Base-by-base conservation (phyloP, 1,140 invertebrate genomes). In the Fopius arisanus region DNA sequence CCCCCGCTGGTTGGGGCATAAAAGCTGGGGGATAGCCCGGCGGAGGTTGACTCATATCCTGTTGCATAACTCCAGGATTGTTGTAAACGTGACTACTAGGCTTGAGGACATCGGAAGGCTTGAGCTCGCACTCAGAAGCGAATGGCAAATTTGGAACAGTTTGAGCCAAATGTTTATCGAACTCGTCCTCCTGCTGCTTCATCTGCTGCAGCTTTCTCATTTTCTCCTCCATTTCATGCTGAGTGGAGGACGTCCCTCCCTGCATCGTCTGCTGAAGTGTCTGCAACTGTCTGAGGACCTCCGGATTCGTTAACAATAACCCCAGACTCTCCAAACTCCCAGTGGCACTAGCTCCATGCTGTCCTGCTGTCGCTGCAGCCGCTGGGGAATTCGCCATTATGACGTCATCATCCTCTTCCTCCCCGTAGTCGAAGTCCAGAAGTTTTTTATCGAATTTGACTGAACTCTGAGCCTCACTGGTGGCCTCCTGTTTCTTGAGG, bases 351-450 rank as follows among this genome's bases (percentile, higher is more conserved):
- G 79, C 68, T 75, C 84, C 84, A 54, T 87, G 83, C 71, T 87
- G 83, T 48, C 78, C 68, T 10, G 78, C 78, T 16, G 79, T 69
- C 3, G 75, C 48, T 41, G 77, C 48, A n/a, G 82, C 73, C 28
- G 82, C 79, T 37, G 87, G 86, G 1, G 86, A 87, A 70, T 72
- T 87, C 2, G 84, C 78, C 14, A 83, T 71, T 66, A 85, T 80
- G 21, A 90, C 88, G 67, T 91, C 86, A 66, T 95, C 94, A 31
- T 96, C 94, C 76, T 95, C 94, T 81, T 94, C 94, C 77, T 95
- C 93, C 0, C 92, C 93, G 86, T 96, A 96, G 85, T 96, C 95
- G 88, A 94, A 96, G 82, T 96, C 94, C 23, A 96, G 84, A 0
- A 96, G 82, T 83, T 96, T 95, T 82, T 93, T 94, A 81, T 92